phyloP scores from a whole-genome alignment of 2,113 vertebrate genomes.

The Podarcis cretensis region DNA sequence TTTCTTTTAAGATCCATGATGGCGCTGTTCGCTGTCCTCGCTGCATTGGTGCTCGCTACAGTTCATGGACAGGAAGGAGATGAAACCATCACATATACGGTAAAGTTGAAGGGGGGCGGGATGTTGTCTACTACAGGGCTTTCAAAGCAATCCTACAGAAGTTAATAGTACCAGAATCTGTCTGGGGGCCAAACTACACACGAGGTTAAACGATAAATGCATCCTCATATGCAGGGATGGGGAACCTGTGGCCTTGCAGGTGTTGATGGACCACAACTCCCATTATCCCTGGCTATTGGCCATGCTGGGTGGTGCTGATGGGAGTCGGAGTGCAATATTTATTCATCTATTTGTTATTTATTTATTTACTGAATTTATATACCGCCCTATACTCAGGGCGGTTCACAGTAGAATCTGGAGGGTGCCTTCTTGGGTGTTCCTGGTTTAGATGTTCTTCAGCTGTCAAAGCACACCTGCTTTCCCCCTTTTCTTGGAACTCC shows the following conservation, averaged over 20 bases:
- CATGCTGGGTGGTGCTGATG: too few species aligned
- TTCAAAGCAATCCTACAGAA: slow-evolving; percentile 28
- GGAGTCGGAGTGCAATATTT: too few species aligned
- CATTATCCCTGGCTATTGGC: too few species aligned
- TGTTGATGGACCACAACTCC: too few species aligned
- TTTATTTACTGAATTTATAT: too few species aligned
- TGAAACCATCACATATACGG: slow-evolving; percentile 93
- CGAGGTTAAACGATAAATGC: not conserved
- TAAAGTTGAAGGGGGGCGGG: slow-evolving; percentile 48
- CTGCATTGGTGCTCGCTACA: slow-evolving; percentile 82
- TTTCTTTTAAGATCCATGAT: slow-evolving; percentile 83
- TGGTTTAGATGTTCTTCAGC: not conserved
- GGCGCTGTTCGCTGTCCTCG: slow-evolving; percentile 86
- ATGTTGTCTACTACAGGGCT: slow-evolving; percentile 50
- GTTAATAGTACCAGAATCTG: not conserved
- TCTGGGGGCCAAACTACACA: not conserved
- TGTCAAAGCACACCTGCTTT: not conserved
- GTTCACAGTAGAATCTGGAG: too few species aligned
- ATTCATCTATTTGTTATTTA: too few species aligned
- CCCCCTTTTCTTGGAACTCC: not conserved
- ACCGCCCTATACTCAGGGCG: too few species aligned
- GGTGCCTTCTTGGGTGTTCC: not conserved
- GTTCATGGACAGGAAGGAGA: slow-evolving; percentile 87
- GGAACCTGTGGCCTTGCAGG: too few species aligned
- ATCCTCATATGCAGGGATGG: too few species aligned